Evolutionary conservation across 2,888 invertebrate genomes (phyloP), one percentile per base, ranked within the genome.

Genomic region (Nomada lathburiana): DNA sequence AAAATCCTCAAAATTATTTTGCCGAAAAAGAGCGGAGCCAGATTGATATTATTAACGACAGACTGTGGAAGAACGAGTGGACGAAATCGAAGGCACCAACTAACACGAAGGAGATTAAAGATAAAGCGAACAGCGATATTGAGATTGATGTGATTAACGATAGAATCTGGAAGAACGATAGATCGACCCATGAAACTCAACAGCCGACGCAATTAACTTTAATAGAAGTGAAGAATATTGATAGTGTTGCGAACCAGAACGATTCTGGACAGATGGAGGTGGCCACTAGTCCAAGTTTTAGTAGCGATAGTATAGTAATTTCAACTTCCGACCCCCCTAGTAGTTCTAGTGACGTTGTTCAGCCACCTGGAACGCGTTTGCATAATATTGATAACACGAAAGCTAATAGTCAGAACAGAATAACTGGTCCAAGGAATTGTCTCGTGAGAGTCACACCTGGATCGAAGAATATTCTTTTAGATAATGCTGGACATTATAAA

Each of bases 381-480:
- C 82, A 73, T 29, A 86, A 80, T 23, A 73, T 78, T 5, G 85
- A 80, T 16, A 86, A 79, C 29, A 62, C 75, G 13, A 90, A 86
- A 76, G 62, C 88, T 0, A 83, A 50, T 20, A 83, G 76, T 74
- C 90, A 92, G 60, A 90, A 86, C 44, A 83, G 89, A 70, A 50
- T 85, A 2, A 73, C 85, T 23, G 97, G 97, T 0, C 97, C 97
- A 1, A 95, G 97, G 83, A 96, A 97, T 89, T 97, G 97, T 90
- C 96, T 97, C 70, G 95, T 97, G 91, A 95, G 97, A 53, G 95
- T 97, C 89, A 97, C 97, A 90, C 96, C 96, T 9, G 97, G 97
- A 9, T 97, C 97, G 16, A 97, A 96, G 91, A 97, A 97, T 92
- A 97, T 97, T 89, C 94, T 97, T 7, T 94, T 97, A 36, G 97